Evolutionary conservation across 2,888 invertebrate species (phyloP).

Genomic region (Leptogaster cylindrica): DNA sequence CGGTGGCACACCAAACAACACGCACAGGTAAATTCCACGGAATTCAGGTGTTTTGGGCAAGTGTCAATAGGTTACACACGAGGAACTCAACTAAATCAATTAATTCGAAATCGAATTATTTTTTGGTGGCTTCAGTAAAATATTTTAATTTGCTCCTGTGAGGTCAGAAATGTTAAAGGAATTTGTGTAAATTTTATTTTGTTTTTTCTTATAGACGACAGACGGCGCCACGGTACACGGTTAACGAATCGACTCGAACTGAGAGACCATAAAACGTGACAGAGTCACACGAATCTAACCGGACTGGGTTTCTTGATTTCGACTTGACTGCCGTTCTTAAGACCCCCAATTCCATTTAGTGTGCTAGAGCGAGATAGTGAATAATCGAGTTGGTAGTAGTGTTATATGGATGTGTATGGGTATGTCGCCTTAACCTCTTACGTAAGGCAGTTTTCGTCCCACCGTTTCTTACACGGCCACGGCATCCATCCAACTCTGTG

Average conservation of each 20-base stretch:
- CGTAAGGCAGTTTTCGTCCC: constrained; percentile 29
- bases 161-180: constrained; percentile 12
- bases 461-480: not conserved
- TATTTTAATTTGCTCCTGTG: constrained; percentile 9
- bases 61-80: not conserved
- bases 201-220: not conserved
- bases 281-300: constrained; percentile 38
- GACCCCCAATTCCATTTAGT: not conserved
- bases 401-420: not conserved
- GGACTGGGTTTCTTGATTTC: constrained; percentile 19
- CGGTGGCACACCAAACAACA: not conserved
- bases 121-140: not conserved
- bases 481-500: not conserved
- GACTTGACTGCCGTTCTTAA: constrained; percentile 28
- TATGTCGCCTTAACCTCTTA: constrained; percentile 23
- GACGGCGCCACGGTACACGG: constrained; percentile 45
- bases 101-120: no score
- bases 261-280: constrained; percentile 41
- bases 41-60: constrained; percentile 17
- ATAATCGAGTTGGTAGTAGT: not conserved
- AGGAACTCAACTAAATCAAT: not conserved
- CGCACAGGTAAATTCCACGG: not conserved
- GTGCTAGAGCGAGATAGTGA: constrained; percentile 9
- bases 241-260: constrained; percentile 41
- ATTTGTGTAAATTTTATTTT: not conserved